phyloP scores from a whole-genome alignment of 92 coral and sea anemone genomes.

The Porites evermanni region DNA sequence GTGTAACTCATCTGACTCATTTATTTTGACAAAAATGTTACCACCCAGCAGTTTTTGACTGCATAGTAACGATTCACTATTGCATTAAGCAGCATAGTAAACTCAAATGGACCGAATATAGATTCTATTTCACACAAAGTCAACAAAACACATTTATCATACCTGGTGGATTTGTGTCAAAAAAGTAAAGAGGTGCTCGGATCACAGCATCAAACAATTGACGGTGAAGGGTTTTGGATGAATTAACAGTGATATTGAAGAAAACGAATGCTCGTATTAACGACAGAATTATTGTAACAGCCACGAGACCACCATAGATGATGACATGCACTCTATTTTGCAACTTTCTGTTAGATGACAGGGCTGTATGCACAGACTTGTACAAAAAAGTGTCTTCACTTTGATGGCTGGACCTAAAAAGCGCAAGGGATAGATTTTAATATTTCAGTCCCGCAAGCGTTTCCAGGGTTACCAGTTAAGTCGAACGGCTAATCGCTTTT shows the following conservation, averaged over 20 bases:
- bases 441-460: background rate
- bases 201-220: conserved; percentile 85
- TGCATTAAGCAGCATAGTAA: no score
- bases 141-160: background rate
- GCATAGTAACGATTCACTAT: no score
- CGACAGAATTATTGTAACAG: conserved; percentile 57
- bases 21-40: no score
- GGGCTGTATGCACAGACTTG: background rate
- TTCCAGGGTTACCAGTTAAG: no score
- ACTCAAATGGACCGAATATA: no score
- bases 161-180: conserved; percentile 94
- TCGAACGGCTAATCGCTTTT: no score
- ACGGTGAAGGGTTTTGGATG: conserved; percentile 80
- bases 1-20: no score
- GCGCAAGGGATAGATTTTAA: background rate
- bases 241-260: conserved; percentile 66
- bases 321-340: conserved; percentile 50
- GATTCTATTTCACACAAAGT: background rate
- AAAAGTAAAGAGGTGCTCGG: conserved; percentile 86
- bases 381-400: conserved; percentile 10
- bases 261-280: conserved; percentile 71
- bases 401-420: conserved; percentile 59
- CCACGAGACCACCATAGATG: conserved; percentile 80
- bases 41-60: no score
- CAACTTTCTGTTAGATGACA: conserved; percentile 26